Evolutionary conservation across 2,797 vertebrate species (phyloP), one percentile per base, ranked within the genome.

Genomic region (Trachurus trachurus): DNA sequence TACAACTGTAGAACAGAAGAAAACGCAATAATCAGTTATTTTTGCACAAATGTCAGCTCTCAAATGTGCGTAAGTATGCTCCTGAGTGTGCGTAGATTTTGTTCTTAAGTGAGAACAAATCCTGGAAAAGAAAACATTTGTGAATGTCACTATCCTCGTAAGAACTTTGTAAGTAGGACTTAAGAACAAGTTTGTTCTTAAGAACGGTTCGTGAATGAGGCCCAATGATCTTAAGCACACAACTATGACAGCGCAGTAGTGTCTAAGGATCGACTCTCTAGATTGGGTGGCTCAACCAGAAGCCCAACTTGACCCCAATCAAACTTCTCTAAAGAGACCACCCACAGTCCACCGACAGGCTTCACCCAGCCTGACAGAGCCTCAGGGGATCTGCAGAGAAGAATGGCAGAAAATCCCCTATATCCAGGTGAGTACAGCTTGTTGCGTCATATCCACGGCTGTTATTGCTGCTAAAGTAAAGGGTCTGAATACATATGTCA

Each of bases 391-490:
- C 50, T 53, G 21, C 50, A 53, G 50, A 53, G 50, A 26, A 53
- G 11, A 53, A 13, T 22, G 50, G 21, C 11, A 26, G 21, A 26
- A 11, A 53, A 53, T 26, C 11, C 21, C 11, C 11, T 11, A 53
- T 26, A 22, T 53, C 50, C 21, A 53, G 11, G 11, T 26, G 21
- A 22, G 50, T 22, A 22, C 22, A 53, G 49, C 21, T 53, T 13
- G 50, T 26, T 4, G 21, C 4, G 2, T 52, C 5, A 21, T 13
- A 52, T 12, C 21, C 21, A 52, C 5, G 47, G 54, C 49, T 60
- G 77, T 47, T 50, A 71, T 57, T 2, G 13, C 57, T 68, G 40
- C 40, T 26, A 63, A 70, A 80, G 45, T 49, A 19, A 49, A 19
- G 45, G 45, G 45, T 49, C 6, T 45, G 44, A 49, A 49, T 49